Evolutionary conservation across 2,113 vertebrate genomes (phyloP), one percentile per base, ranked within the genome.

Genomic region (Leucosticte australis): DNA sequence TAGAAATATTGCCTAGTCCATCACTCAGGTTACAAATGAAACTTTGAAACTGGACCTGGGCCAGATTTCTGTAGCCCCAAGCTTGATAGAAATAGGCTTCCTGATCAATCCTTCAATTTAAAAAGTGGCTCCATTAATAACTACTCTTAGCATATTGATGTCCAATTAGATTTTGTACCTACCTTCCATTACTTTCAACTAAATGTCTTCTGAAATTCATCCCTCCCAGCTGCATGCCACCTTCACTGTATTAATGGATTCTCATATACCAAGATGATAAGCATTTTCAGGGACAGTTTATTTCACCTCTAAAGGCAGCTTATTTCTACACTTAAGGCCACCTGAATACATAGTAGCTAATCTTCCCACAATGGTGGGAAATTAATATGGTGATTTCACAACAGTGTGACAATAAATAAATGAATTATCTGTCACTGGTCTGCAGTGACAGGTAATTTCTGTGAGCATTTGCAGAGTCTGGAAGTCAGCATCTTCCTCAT

Each of bases 351-450:
- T 31, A 37, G 31, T 23, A 55, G 71, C 47, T 82, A 57, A 39
- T 52, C 33, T 42, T 71, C 26, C 16, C 16, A 50, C 41, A 52
- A n/a, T 24, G 49, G 21, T 71, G n/a, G 65, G 44, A 87, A 94
- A 73, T 75, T 83, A 89, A 24, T 82, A 39, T 5, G 11, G 27
- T 74, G 63, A 55, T 90, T 89, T 89, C 89, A 87, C 42, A 89
- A 75, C 33, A 70, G 59, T 77, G 50, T 50, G 64, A 75, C 68
- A 83, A 74, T 30, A 96, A 92, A 89, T 92, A 91, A 92, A 89
- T 92, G 89, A 92, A 67, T 71, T 75, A 47, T 44, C 41, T 83
- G n/a, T 60, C 78, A 69, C 35, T 85, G n/a, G 53, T 73, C 49
- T 73, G 30, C 24, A 64, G 11, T 53, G 52, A 53, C 28, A 53